These are phyloP conservation scores for Acanthaster planci DNA, from an alignment of 35 echinoderm and acorn worm genomes.

Conservation along the genomic window DNA sequence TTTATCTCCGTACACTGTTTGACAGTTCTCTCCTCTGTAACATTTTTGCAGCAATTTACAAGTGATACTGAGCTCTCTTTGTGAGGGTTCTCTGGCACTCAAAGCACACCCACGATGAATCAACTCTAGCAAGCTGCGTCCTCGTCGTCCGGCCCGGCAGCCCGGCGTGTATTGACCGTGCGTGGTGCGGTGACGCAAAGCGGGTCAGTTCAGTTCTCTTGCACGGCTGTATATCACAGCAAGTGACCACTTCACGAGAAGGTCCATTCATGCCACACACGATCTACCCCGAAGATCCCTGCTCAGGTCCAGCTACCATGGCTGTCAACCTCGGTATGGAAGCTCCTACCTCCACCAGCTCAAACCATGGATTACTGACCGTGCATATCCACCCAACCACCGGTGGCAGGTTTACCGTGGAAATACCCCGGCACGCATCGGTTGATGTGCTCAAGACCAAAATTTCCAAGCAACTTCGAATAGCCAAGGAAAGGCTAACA, in stretches of 20 bases:
- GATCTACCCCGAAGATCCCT: not conserved
- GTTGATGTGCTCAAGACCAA: conserved; percentile 35
- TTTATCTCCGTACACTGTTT: not conserved
- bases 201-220: not conserved
- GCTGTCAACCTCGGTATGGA: conserved; percentile 21
- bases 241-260: not conserved
- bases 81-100: not conserved
- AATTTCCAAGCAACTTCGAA: conserved; percentile 29
- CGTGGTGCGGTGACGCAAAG: not conserved
- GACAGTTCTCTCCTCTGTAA: too few species aligned
- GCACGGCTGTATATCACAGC: not conserved
- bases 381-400: conserved; percentile 44
- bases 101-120: not conserved
- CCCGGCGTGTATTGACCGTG: not conserved
- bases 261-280: conserved; percentile 17
- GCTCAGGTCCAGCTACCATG: not conserved
- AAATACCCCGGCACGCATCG: conserved; percentile 20
- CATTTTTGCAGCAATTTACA: not conserved
- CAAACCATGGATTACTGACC: conserved; percentile 23
- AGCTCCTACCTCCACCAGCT: not conserved
- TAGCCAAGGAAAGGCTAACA: conserved; percentile 42
- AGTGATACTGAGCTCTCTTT: not conserved
- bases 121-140: not conserved
- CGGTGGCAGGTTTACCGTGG: conserved; percentile 33
- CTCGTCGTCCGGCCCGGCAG: not conserved